Base-by-base conservation (phyloP, 2,797 vertebrate species). In the Sylvia borin region DNA sequence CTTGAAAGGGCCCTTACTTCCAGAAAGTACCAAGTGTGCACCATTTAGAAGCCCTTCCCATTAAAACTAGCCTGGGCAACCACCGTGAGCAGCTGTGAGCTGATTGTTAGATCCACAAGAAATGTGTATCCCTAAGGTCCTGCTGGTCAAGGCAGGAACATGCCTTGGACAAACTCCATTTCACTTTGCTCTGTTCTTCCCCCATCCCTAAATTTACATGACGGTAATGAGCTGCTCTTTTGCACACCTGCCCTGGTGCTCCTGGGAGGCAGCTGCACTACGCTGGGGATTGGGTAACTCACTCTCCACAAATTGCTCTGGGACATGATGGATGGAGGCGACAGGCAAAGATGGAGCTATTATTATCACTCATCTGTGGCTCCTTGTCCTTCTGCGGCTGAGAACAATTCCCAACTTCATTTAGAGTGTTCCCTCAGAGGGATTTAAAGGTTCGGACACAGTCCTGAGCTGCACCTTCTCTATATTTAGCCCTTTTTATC, bases 401-500 rank as follows among this genome's bases (percentile, higher is more conserved):
- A 95, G 86, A 93, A 93, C 89, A 95, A 94, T 93, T 96, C 94
- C 75, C 73, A 94, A 2, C 86, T 94, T 96, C 84, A 88, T 94
- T 94, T 95, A 91, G 94, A 93, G 60, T n/a, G 48, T 85, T 96
- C 78, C 15, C 65, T 93, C 70, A 24, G 64, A 90, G 93, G 91
- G 92, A 96, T 92, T 97, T 96, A 92, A 95, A 90, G 90, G 92
- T 96, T 95, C 3, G 24, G 47, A 81, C 80, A 31, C 51, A 91
- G 79, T 88, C 84, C 94, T 96, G 84, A 97, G 94, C 65, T 92
- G 79, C 85, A 93, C 93, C 87, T 92, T 93, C 82, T 79, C 94
- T 95, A 95, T 97, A 97, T 97, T 97, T 97, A 98, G 97, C 92
- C 92, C 97, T 97, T 98, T 98, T 98, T 98, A 98, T 98, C 98